phyloP scores from a whole-genome alignment of 2,113 vertebrate species.

The Semnornis frantzii region DNA sequence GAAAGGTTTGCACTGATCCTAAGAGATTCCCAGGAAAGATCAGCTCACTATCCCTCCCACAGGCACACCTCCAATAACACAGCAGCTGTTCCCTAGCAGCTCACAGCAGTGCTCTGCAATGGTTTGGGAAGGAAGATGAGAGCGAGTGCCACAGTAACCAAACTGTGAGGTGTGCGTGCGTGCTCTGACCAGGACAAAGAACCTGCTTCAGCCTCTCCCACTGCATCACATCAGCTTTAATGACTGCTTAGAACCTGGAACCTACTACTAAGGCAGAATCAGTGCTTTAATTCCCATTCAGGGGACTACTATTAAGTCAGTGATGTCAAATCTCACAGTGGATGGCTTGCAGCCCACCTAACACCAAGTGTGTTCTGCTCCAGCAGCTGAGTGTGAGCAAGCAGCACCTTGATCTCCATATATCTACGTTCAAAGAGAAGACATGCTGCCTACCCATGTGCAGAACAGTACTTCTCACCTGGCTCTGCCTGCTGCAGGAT shows the following conservation, averaged over 20 bases:
- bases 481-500: background rate
- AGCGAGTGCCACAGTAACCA: rapidly evolving
- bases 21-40: background rate
- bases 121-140: background rate
- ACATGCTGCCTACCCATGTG: rapidly evolving
- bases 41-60: background rate
- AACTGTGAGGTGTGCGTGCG: background rate
- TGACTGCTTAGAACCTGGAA: background rate
- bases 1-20: background rate
- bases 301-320: background rate
- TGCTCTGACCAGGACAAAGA: background rate
- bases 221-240: background rate
- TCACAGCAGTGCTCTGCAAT: background rate
- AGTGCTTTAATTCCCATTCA: background rate
- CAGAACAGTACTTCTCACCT: background rate
- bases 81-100: conserved; percentile 11
- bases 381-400: background rate
- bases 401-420: background rate
- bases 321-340: background rate
- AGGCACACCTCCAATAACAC: background rate
- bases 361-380: background rate
- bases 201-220: background rate
- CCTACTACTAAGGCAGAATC: background rate
- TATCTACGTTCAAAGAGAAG: background rate
- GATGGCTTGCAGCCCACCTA: background rate